phyloP scores from a whole-genome alignment of 2,113 vertebrate species.

The Cheirogaleus medius region DNA sequence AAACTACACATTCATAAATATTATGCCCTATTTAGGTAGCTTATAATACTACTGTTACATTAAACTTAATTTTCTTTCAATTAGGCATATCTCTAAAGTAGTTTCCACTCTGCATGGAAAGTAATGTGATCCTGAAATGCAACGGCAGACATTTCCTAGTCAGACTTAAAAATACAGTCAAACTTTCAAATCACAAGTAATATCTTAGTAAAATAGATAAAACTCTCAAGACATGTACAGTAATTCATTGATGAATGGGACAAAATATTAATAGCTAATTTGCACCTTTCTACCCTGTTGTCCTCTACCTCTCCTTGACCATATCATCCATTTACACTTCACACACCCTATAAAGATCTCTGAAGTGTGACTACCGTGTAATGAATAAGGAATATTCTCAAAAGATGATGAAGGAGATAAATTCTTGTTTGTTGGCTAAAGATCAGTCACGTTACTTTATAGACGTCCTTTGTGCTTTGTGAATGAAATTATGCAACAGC shows the following conservation, averaged over 20 bases:
- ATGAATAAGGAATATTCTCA: constrained; percentile 2
- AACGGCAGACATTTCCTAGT: constrained; percentile 7
- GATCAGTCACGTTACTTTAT: not conserved
- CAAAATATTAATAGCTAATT: constrained; percentile 33
- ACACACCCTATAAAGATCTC: constrained; percentile 26
- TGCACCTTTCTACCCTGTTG: constrained; percentile 8
- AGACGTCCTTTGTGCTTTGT: not conserved
- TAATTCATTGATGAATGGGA: constrained; percentile 46
- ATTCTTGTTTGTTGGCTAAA: not conserved
- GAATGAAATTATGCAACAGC: not conserved
- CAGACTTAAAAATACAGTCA: not conserved
- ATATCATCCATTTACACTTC: not conserved
- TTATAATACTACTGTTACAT: not conserved
- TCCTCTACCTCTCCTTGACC: constrained; percentile 58
- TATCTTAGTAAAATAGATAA: constrained; percentile 37
- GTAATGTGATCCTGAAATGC: not conserved
- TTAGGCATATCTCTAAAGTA: not conserved
- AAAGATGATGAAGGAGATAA: constrained; percentile 6
- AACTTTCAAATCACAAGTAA: constrained; percentile 49
- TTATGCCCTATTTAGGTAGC: not conserved
- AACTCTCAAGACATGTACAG: constrained; percentile 2
- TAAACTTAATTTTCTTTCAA: constrained; percentile 40
- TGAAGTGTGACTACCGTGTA: constrained; percentile 21
- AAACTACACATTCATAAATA: not conserved
- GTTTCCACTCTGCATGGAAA: constrained; percentile 3